phyloP scores from a whole-genome alignment of 23 tunicate genomes.

The Ciona savignyi region DNA sequence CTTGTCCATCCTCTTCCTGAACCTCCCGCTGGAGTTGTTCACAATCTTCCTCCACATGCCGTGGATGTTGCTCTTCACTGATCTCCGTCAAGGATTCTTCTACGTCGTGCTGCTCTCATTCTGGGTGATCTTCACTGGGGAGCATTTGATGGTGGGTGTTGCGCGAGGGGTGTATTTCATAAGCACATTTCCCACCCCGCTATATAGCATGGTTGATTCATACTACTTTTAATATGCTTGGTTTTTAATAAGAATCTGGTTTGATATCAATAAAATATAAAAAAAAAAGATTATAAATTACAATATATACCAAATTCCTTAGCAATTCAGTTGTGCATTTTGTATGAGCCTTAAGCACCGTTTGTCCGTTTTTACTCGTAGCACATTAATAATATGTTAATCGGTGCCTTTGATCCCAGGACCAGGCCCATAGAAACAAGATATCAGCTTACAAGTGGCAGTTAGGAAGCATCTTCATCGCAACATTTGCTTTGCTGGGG shows the following conservation, averaged over 20 bases:
- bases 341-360: no score
- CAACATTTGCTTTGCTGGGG: conserved; percentile 40
- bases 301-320: no score
- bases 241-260: no score
- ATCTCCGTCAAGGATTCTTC: conserved; percentile 82
- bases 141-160: conserved; percentile 88
- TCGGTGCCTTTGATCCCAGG: no score
- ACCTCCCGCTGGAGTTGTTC: conserved; percentile 64
- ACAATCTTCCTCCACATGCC: conserved; percentile 60
- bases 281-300: no score
- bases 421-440: conserved; percentile 71
- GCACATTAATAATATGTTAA: no score
- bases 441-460: conserved; percentile 69
- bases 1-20: conserved; percentile 43
- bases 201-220: no score
- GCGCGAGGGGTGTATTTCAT: conserved; percentile 23
- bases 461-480: conserved; percentile 22
- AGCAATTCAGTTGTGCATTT: no score
- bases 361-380: no score
- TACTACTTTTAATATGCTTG: no score
- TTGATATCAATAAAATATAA: not conserved
- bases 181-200: no score
- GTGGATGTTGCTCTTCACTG: conserved; percentile 84
- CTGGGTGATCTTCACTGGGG: conserved; percentile 90
- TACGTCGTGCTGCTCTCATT: conserved; percentile 70